These are phyloP conservation scores for Watsonalla binaria DNA, from an alignment of 2,888 invertebrate genomes.

Conservation along the genomic window DNA sequence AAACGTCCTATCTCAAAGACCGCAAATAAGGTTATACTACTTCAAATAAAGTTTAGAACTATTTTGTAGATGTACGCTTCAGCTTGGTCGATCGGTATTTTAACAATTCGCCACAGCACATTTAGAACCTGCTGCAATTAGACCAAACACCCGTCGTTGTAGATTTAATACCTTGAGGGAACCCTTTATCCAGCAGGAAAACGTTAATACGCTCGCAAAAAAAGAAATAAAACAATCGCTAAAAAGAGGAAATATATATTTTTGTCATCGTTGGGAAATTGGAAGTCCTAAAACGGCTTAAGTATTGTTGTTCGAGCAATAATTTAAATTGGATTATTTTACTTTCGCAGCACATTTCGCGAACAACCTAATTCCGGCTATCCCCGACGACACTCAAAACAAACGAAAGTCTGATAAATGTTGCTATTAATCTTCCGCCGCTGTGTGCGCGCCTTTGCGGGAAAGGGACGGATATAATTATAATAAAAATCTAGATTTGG, in stretches of 20 bases:
- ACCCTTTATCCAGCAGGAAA: not conserved
- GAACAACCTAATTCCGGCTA: constrained; percentile 65
- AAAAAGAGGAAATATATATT: not conserved
- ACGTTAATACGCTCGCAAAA: not conserved
- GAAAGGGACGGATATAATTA: constrained; percentile 40
- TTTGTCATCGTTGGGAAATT: not conserved
- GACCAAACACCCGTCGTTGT: not conserved
- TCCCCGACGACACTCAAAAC: constrained; percentile 66
- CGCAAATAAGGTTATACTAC: too few species aligned
- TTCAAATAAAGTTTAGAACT: too few species aligned
- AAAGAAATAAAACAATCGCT: not conserved
- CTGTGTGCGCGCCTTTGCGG: constrained; percentile 42
- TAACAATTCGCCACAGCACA: not conserved
- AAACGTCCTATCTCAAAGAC: too few species aligned
- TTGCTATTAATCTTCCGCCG: constrained; percentile 59
- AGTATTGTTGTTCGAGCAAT: constrained; percentile 30
- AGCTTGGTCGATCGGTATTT: not conserved
- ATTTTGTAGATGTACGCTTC: too few species aligned
- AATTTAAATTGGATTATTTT: constrained; percentile 64
- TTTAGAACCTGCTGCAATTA: not conserved
- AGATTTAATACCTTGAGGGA: not conserved
- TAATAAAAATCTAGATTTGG: constrained; percentile 46
- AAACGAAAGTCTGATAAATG: constrained; percentile 73
- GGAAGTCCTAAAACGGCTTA: constrained; percentile 5
- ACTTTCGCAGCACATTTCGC: constrained; percentile 52